Conservation (phyloP, 53 echinoderm and acorn worm species). For the Actinopyga echinites region DNA sequence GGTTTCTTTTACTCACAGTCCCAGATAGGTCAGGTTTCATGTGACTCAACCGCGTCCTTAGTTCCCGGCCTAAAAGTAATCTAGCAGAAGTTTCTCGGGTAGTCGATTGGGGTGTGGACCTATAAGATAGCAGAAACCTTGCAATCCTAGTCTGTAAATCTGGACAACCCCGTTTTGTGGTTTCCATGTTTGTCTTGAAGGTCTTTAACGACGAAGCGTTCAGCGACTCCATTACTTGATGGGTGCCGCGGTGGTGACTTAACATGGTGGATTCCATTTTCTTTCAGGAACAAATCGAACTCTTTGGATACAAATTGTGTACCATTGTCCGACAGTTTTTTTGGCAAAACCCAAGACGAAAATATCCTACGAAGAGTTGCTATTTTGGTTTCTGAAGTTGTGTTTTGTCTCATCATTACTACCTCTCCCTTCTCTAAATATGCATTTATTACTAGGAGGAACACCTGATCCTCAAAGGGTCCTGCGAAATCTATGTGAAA, state of each 20-base stretch:
- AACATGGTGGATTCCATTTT: constrained; percentile 28
- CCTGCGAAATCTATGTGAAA: constrained; percentile 48
- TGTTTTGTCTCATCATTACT: constrained; percentile 40
- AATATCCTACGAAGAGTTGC: constrained; percentile 3
- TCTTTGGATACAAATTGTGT: constrained; percentile 10
- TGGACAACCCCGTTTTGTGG: background rate
- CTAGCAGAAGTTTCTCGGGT: constrained; percentile 15
- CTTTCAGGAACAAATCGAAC: background rate
- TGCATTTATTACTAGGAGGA: constrained; percentile 57
- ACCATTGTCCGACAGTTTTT: constrained; percentile 16
- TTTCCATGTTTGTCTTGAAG: background rate
- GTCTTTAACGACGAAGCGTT: constrained; percentile 3
- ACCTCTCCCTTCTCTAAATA: constrained; percentile 65
- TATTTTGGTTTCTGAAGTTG: constrained; percentile 38
- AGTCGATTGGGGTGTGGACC: background rate
- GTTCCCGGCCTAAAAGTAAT: background rate
- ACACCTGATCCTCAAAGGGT: constrained; percentile 51
- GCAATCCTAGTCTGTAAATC: background rate
- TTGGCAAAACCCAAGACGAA: constrained; percentile 18
- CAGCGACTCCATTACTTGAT: too few relatives aligned
- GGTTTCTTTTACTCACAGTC: background rate
- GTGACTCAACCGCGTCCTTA: too few relatives aligned
- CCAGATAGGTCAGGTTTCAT: background rate
- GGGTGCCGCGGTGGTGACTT: constrained; percentile 10
- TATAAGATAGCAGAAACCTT: too few relatives aligned